These are phyloP conservation scores for Ceratitis capitata DNA, from an alignment of 1,140 invertebrate genomes.

Conservation along the genomic window DNA sequence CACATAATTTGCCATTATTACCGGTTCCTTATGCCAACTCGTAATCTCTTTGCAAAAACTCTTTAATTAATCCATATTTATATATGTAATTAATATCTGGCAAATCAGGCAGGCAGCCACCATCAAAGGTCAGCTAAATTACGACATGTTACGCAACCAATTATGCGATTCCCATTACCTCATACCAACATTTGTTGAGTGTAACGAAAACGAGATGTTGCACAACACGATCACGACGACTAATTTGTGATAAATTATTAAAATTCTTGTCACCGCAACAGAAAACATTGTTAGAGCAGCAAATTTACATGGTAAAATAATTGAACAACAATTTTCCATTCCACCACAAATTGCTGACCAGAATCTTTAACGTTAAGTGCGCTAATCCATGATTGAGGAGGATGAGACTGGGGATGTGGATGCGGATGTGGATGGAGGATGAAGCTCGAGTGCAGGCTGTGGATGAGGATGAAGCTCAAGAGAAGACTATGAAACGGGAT, in stretches of 20 bases:
- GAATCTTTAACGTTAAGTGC: constrained; percentile 28
- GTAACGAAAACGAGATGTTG: neutral
- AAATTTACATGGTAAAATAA: constrained; percentile 41
- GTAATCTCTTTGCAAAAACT: no score
- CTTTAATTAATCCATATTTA: neutral
- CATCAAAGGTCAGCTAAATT: constrained; percentile 16
- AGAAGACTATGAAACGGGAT: no score
- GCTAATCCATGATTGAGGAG: neutral
- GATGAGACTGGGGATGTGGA: neutral
- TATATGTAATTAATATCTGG: neutral
- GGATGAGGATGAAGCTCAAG: no score
- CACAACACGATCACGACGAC: neutral
- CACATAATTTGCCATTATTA: neutral
- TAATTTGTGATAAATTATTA: constrained; percentile 34
- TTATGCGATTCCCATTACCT: constrained; percentile 7
- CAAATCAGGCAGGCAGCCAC: neutral
- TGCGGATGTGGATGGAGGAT: neutral
- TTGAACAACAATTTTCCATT: constrained; percentile 42
- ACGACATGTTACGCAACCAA: neutral
- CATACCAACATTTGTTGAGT: neutral
- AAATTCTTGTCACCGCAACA: constrained; percentile 37
- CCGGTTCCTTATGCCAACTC: no score
- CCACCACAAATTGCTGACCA: constrained; percentile 36
- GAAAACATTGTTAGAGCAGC: constrained; percentile 37
- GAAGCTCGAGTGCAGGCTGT: no score